Base-by-base conservation (phyloP, 2,113 vertebrate genomes). In the Ammospiza caudacuta region DNA sequence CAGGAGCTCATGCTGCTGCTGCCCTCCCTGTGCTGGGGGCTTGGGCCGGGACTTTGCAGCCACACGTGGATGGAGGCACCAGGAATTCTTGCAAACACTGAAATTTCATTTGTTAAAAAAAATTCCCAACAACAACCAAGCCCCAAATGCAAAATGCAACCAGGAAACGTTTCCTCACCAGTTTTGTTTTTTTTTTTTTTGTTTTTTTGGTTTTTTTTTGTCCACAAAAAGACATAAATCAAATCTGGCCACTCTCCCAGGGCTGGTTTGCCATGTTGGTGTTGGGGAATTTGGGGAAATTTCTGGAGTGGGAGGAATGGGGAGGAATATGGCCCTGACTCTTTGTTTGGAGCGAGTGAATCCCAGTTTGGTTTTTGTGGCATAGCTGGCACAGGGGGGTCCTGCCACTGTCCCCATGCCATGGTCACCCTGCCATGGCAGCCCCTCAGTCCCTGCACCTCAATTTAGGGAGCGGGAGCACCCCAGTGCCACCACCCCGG, bases 401-500 rank as follows among this genome's bases (percentile, higher is more conserved):
- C 35, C 63, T 31, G 67, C 67, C 58, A 3, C 8, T 9, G 12
- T 58, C 81, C 52, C 57, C 2, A 0, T 1, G 12, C 31, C 9
- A 5, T 4, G 1, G 2, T 51, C 35, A 18, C 39, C 0, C 18
- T 5, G 5, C 43, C 2, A 0, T 0, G 5, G 62, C 10, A 5
- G 4, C 35, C n/a, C 49, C 54, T 23, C 0, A 2, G 55, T 20
- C 35, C 35, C 4, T 15, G 95, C 66, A 28, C 37, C 35, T 83
- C 55, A 4, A 33, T 6, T 59, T 51, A 8, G 59, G 59, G 35
- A 51, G n/a, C 2, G 4, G 58, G 35, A 46, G 19, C 47, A 2
- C 18, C 62, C 12, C 3, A 2, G 73, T 43, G 89, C 35, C 15
- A 0, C 1, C 4, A 8, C 6, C 27, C 41, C 0, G 0, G 8